Evolutionary conservation across 2,888 invertebrate species (phyloP).

Genomic region (Dynastes maya): DNA sequence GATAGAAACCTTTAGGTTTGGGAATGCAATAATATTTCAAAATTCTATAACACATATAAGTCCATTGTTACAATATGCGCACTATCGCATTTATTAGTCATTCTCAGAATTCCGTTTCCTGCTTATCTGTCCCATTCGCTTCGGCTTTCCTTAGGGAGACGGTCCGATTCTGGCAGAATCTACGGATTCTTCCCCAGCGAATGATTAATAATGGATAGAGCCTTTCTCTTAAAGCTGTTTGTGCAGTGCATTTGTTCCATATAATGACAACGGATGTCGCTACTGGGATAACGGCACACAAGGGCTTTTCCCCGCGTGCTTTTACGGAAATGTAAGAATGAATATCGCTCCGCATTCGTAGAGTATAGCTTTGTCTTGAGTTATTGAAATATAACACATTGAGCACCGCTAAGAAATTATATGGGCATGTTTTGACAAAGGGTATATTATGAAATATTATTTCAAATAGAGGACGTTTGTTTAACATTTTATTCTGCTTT

Average conservation of each 20-base stretch:
- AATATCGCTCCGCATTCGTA: not conserved
- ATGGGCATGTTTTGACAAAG: no score
- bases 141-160: not conserved
- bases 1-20: no score
- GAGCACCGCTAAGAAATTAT: not conserved
- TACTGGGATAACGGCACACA: not conserved
- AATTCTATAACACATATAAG: not conserved
- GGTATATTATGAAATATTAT: no score
- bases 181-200: conserved; percentile 22
- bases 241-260: conserved; percentile 19
- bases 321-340: not conserved
- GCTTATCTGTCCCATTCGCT: conserved; percentile 1
- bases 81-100: not conserved
- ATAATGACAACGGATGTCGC: conserved; percentile 13
- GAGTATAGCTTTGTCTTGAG: not conserved
- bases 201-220: conserved; percentile 20
- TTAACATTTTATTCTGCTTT: no score
- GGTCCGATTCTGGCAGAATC: not conserved
- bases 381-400: not conserved
- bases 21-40: not conserved
- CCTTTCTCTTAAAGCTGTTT: conserved; percentile 12
- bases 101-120: not conserved
- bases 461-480: no score
- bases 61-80: not conserved
- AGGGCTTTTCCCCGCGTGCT: not conserved